Conservation (phyloP, 2,888 invertebrate genomes). For the Macaria liturata region DNA sequence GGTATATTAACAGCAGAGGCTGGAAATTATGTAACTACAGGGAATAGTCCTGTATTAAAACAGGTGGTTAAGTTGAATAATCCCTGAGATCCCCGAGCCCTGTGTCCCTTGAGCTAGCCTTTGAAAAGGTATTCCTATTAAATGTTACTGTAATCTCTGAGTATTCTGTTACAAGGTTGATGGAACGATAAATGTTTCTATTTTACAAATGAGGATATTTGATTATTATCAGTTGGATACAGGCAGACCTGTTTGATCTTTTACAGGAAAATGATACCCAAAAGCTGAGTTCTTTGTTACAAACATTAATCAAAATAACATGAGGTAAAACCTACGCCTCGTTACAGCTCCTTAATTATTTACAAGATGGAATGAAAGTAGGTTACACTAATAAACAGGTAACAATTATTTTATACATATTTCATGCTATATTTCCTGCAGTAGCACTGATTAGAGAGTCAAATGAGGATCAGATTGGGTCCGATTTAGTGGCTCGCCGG, state of each 20-base stretch:
- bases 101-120: conserved; percentile 48
- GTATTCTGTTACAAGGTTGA: conserved; percentile 3
- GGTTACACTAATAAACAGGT: too few species aligned
- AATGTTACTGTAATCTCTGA: conserved; percentile 44
- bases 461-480: conserved; percentile 32
- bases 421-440: conserved; percentile 1
- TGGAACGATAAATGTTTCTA: neutral
- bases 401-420: too few species aligned
- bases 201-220: too few species aligned
- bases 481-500: conserved; percentile 30
- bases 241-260: too few species aligned
- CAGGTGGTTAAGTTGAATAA: conserved; percentile 56
- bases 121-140: conserved; percentile 52
- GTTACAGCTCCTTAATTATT: too few species aligned
- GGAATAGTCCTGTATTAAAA: conserved; percentile 52
- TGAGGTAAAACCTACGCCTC: too few species aligned
- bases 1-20: conserved; percentile 43
- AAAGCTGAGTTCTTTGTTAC: too few species aligned
- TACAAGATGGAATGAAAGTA: too few species aligned
- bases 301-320: too few species aligned
- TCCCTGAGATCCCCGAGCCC: conserved; percentile 44
- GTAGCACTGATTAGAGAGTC: conserved; percentile 27
- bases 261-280: too few species aligned
- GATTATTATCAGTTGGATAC: too few species aligned
- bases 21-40: conserved; percentile 56